Evolutionary conservation across 2,113 vertebrate genomes (phyloP), one percentile per base, ranked within the genome.

Genomic region (Callithrix jacchus): DNA sequence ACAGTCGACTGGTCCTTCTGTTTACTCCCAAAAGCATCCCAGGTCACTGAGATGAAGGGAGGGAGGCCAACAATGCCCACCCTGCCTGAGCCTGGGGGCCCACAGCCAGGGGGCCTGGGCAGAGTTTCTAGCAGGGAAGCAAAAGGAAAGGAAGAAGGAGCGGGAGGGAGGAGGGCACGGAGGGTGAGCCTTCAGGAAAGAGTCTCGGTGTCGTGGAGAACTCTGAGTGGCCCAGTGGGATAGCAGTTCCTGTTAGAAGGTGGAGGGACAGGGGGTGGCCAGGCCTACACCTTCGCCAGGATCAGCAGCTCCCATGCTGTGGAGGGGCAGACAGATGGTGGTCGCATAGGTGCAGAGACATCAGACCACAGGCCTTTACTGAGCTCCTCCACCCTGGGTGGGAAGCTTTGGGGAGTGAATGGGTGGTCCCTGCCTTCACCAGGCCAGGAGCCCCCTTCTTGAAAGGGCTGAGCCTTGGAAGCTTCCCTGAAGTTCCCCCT

Each of bases 211-310:
- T 14, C 30, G 25, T 14, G 64, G 64, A 66, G 13, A 11, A 66
- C 64, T 16, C 10, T 30, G 61, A 30, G 61, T 5, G 64, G 30
- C 30, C 64, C 20, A 14, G 3, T 27, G 68, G 49, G n/a, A 25
- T 23, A 14, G 47, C 18, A 27, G 77, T 27, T 2, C 18, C 58
- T 18, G 37, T 5, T 1, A 0, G 25, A 23, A 14, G 35, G 0
- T 13, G 2, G 42, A 14, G 3, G 64, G 76, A 5, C 42, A 30
- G 14, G n/a, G 25, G 8, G 1, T 17, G 3, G 20, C 23, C 8
- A 4, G 1, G 6, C 30, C 61, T 37, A 47, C 3, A 25, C 8
- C 0, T 2, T 21, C 2, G 2, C 8, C 18, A 8, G 58, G 45
- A 6, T 54, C 27, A 21, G 9, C 3, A 68, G 16, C 66, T 35